Evolutionary conservation across 1,140 invertebrate species (phyloP), one percentile per base, ranked within the genome.

Genomic region (Heliconius eleuchia): DNA sequence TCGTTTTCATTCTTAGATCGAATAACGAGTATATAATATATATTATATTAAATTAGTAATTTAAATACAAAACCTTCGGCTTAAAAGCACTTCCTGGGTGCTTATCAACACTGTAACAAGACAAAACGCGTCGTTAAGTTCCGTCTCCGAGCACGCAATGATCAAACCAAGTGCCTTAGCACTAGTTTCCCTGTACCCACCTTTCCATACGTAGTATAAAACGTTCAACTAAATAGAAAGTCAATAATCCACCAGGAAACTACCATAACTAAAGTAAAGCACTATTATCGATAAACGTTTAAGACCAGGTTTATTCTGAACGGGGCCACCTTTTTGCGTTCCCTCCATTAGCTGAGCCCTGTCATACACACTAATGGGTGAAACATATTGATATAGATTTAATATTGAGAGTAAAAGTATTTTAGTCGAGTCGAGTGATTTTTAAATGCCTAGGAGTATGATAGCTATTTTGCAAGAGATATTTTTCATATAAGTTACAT

Each of bases 351-450:
- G 78, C 74, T 79, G 70, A 72, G 71, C 78, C 78, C 60, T 71
- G 74, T 79, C 78, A 79, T 70, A 76, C 37, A 70, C 78, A 76
- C 78, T 79, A 79, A 79, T 79, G 78, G 78, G 50, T 76, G 55
- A 76, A 79, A 76, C 78, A 79, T 79, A 79, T 79, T 79, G 73
- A 79, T 76, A 76, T 79, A 46, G 73, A 76, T 79, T 79, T 79
- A 76, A 76, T 76, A 70, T 60, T 76, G 39, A 76, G 6, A 66
- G 60, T 30, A 66, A 66, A 66, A 66, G 27, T 66, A 30, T 66
- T 30, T 66, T 30, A 71, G 75, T 52, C 23, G 23, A 76, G 75
- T 71, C 13, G 37, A 76, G 74, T 13, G 39, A 76, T 39, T 76
- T 76, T 50, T 50, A 55, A 42, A 19, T 71, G 37, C 16, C 9